These are phyloP conservation scores for Furnarius figulus DNA, from an alignment of 2,113 vertebrate species.

Conservation along the genomic window DNA sequence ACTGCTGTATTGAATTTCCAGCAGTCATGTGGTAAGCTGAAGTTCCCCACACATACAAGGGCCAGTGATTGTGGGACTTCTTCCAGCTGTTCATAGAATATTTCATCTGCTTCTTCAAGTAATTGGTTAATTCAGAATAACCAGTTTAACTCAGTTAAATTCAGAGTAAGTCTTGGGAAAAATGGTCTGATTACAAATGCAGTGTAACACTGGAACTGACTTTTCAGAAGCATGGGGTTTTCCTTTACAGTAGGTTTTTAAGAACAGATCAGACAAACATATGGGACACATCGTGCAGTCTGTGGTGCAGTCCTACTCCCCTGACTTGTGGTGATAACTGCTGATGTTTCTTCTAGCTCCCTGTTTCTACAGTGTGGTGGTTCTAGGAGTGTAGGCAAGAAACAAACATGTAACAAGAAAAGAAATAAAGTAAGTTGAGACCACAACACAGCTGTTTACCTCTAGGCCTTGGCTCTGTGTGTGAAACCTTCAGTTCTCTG, in stretches of 20 bases:
- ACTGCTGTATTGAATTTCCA: neutral
- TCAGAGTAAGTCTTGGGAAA: neutral
- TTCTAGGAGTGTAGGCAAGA: neutral
- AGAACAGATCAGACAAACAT: neutral
- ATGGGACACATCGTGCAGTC: neutral
- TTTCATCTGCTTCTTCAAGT: neutral
- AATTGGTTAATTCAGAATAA: neutral
- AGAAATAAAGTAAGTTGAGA: neutral
- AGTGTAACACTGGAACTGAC: accelerated
- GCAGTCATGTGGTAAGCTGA: neutral
- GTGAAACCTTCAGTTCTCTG: neutral
- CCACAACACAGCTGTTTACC: neutral
- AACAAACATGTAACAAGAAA: neutral
- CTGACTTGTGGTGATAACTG: neutral
- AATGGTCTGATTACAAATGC: neutral
- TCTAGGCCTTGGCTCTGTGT: neutral
- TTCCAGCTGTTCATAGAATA: neutral
- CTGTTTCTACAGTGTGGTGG: neutral
- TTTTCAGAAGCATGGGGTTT: neutral
- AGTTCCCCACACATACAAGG: neutral
- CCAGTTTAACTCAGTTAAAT: too few relatives aligned
- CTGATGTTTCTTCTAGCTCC: neutral
- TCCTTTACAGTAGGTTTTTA: neutral
- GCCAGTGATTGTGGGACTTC: neutral
- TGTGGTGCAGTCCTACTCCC: neutral